Conservation (phyloP, 1,140 invertebrate species). For the Procambarus clarkii region DNA sequence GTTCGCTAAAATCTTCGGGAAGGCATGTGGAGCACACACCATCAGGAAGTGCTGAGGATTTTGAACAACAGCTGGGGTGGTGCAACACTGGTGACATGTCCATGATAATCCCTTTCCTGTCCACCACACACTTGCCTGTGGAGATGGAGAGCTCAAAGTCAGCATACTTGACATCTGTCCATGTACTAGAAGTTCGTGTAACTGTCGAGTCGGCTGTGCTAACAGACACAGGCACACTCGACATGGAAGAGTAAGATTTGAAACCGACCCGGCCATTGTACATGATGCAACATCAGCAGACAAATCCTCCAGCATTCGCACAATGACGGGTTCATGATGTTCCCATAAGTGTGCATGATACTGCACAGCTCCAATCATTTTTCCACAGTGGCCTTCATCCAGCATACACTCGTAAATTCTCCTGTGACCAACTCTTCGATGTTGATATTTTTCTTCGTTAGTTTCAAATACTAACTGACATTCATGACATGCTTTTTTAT, state of each 20-base stretch:
- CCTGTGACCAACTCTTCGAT: slow-evolving; percentile 60
- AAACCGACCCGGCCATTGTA: slow-evolving; percentile 51
- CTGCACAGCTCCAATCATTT: slow-evolving; percentile 59
- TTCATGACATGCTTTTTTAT: slow-evolving; percentile 45
- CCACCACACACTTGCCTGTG: slow-evolving; percentile 70
- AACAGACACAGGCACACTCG: slow-evolving; percentile 59
- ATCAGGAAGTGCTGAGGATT: slow-evolving; percentile 47
- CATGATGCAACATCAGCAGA: slow-evolving; percentile 49
- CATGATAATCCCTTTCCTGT: slow-evolving; percentile 67
- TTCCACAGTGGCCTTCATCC: slow-evolving; percentile 66
- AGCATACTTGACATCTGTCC: slow-evolving; percentile 62
- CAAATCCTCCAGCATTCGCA: slow-evolving; percentile 55
- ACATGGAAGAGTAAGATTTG: slow-evolving; percentile 39
- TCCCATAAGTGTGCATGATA: slow-evolving; percentile 67
- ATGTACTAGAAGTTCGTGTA: slow-evolving; percentile 70
- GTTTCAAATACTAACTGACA: slow-evolving; percentile 44
- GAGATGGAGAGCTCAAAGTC: slow-evolving; percentile 49
- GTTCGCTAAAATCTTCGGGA: slow-evolving; percentile 65
- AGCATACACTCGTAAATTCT: slow-evolving; percentile 66
- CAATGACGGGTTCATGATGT: slow-evolving; percentile 53
- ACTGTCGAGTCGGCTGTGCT: slow-evolving; percentile 52
- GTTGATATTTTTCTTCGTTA: slow-evolving; percentile 31
- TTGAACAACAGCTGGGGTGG: not conserved
- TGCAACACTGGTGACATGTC: slow-evolving; percentile 65
- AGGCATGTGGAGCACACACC: slow-evolving; percentile 68